Evolutionary conservation across 2,888 invertebrate species (phyloP).

Genomic region (Parasteatoda lunata): DNA sequence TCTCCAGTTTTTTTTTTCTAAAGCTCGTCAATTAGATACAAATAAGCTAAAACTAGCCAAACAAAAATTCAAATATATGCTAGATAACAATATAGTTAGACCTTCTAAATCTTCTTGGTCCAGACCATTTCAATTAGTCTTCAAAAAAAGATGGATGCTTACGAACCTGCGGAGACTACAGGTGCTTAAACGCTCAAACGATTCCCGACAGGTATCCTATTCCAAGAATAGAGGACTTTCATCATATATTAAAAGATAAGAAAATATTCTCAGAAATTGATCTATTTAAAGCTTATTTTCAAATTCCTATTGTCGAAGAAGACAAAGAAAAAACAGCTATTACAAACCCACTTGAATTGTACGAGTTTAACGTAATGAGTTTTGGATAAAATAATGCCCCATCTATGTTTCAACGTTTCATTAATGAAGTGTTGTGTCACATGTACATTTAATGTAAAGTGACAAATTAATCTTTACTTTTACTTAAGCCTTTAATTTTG

Average conservation of each 20-base stretch:
- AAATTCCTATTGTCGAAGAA: too few relatives aligned
- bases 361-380: not conserved
- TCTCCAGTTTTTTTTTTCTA: not conserved
- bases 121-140: not conserved
- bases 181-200: not conserved
- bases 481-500: too few relatives aligned
- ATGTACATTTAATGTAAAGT: too few relatives aligned
- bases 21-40: conserved; percentile 10
- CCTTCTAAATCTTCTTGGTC: not conserved
- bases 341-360: not conserved
- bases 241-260: not conserved
- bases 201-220: conserved; percentile 20
- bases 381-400: not conserved
- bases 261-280: not conserved
- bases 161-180: conserved; percentile 3
- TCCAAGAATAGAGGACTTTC: conserved; percentile 10
- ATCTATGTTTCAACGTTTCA: not conserved
- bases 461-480: too few relatives aligned
- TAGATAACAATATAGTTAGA: conserved; percentile 7
- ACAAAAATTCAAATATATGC: conserved; percentile 19
- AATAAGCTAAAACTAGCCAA: conserved; percentile 9
- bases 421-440: not conserved
- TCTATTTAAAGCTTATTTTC: not conserved
- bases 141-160: conserved; percentile 7
- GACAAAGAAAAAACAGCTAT: not conserved